Conservation (phyloP, 2,797 vertebrate genomes). For the Tadarida brasiliensis region DNA sequence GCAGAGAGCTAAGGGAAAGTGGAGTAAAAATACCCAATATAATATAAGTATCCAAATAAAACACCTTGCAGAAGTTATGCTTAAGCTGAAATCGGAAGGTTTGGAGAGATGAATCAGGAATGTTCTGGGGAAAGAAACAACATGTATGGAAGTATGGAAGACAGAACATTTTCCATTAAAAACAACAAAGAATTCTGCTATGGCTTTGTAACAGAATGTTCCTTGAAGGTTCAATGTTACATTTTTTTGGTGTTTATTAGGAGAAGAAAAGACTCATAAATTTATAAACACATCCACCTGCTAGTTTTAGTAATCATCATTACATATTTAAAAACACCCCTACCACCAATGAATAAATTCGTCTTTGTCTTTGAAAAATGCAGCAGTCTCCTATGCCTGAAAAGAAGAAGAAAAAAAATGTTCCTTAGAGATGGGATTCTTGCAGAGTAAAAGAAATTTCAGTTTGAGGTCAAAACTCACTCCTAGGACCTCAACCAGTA, state of each 20-base stretch:
- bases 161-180: background rate
- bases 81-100: slow-evolving; percentile 22
- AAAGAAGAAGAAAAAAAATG: background rate
- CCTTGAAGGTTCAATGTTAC: background rate
- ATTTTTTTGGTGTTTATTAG: background rate
- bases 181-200: background rate
- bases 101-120: background rate
- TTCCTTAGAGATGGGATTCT: background rate
- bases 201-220: background rate
- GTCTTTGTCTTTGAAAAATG: background rate
- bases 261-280: background rate
- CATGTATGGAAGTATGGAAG: background rate
- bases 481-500: background rate
- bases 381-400: background rate
- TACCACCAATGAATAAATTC: background rate
- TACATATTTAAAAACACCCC: background rate
- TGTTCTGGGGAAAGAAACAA: background rate
- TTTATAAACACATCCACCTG: background rate
- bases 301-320: background rate
- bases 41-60: background rate
- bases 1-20: background rate
- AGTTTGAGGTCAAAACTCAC: background rate
- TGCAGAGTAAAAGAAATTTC: background rate
- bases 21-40: background rate
- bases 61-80: background rate